phyloP scores from a whole-genome alignment of 2,888 invertebrate species.

The Aproaerema taeniolella region DNA sequence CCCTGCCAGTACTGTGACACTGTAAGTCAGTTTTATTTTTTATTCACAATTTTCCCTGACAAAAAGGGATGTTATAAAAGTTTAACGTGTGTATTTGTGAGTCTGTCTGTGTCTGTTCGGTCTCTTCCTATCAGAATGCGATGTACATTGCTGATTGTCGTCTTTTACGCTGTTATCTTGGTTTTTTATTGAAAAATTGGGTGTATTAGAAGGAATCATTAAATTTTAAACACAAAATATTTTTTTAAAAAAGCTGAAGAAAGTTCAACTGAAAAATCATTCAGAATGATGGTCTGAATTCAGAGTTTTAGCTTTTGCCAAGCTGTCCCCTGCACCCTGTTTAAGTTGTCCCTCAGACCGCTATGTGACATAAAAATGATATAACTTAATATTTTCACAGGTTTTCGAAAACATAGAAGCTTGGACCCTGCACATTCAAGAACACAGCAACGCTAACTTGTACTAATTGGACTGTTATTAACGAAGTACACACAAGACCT shows the following conservation, averaged over 20 bases:
- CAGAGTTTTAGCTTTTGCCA: not conserved
- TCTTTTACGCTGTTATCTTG: not conserved
- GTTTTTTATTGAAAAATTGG: not conserved
- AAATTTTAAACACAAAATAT: not conserved
- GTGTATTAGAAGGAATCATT: not conserved
- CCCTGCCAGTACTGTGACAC: slow-evolving; percentile 56
- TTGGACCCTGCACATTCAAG: slow-evolving; percentile 44
- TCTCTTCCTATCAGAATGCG: not conserved
- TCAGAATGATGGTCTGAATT: no score
- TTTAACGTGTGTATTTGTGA: no score
- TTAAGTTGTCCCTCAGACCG: not conserved
- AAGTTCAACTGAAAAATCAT: no score
- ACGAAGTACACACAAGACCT: not conserved
- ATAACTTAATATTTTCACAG: slow-evolving; percentile 29
- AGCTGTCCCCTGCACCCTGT: not conserved
- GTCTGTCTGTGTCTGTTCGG: not conserved
- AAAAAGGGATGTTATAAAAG: no score
- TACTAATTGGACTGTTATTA: not conserved
- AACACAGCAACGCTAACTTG: slow-evolving; percentile 8
- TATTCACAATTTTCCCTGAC: not conserved
- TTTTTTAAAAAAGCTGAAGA: no score
- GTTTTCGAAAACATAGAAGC: slow-evolving; percentile 56
- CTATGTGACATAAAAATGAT: not conserved
- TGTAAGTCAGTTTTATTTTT: slow-evolving; percentile 28
- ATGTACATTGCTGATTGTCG: not conserved